Conservation (phyloP, 2,888 invertebrate species). For the Pseudeuparius sepicola region DNA sequence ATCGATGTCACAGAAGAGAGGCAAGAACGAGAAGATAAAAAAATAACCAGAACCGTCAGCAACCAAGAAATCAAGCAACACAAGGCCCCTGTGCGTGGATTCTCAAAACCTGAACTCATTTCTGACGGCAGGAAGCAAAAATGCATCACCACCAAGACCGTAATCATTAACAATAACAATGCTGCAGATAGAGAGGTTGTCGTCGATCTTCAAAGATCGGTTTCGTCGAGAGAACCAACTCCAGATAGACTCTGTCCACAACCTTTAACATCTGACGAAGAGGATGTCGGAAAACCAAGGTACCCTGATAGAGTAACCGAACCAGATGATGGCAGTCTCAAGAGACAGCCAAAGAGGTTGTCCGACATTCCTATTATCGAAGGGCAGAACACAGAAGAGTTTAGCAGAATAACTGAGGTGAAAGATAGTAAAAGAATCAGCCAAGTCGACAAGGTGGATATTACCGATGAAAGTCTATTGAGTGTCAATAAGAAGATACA, state of each 20-base stretch:
- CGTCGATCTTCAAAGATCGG: slow-evolving; percentile 60
- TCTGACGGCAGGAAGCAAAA: slow-evolving; percentile 27
- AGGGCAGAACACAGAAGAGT: slow-evolving; percentile 50
- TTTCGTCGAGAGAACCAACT: slow-evolving; percentile 65
- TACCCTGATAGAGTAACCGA: slow-evolving; percentile 67
- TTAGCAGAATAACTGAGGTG: slow-evolving; percentile 33
- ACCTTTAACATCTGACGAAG: slow-evolving; percentile 47
- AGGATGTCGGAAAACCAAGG: slow-evolving; percentile 51
- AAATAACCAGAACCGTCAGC: slow-evolving; percentile 47
- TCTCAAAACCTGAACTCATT: slow-evolving; percentile 24
- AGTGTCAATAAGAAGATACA: slow-evolving; percentile 49
- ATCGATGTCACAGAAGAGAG: slow-evolving; percentile 23
- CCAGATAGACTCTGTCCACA: slow-evolving; percentile 62
- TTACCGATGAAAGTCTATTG: slow-evolving; percentile 43
- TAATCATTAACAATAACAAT: slow-evolving; percentile 37
- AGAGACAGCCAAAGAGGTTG: slow-evolving; percentile 35
- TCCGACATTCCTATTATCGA: slow-evolving; percentile 47
- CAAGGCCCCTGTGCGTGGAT: slow-evolving; percentile 38
- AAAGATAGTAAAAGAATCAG: slow-evolving; percentile 29
- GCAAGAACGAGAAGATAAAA: slow-evolving; percentile 33
- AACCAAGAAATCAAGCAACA: slow-evolving; percentile 43
- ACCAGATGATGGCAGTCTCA: slow-evolving; percentile 54
- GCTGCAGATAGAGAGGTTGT: slow-evolving; percentile 49
- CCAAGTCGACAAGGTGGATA: slow-evolving; percentile 36
- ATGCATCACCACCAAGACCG: slow-evolving; percentile 45